These are phyloP conservation scores for Oscheius onirici DNA, from an alignment of 2,888 invertebrate genomes.

Conservation along the genomic window DNA sequence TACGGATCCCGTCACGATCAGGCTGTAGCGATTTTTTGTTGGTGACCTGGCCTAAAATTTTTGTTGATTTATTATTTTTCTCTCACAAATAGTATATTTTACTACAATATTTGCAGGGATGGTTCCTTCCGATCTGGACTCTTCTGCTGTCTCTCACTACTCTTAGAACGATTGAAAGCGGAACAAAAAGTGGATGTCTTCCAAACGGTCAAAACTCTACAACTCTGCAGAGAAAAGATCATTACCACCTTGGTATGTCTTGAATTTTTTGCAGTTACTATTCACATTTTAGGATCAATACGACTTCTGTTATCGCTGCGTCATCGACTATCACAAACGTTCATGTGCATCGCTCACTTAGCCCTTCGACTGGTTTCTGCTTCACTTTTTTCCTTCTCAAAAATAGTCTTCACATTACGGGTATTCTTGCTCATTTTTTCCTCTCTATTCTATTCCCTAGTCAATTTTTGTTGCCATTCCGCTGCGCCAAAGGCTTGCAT, in stretches of 20 bases:
- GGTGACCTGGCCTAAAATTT: too few relatives aligned
- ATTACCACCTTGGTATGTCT: conserved; percentile 48
- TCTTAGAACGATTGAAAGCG: conserved; percentile 68
- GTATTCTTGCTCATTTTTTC: neutral
- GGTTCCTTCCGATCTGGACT: conserved; percentile 66
- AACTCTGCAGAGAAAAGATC: conserved; percentile 33
- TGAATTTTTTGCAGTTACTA: too few relatives aligned
- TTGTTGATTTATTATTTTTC: neutral
- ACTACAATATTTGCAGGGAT: conserved; percentile 55
- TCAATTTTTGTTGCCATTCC: conserved; percentile 17
- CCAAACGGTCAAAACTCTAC: conserved; percentile 57
- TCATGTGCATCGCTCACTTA: neutral
- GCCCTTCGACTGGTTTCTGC: neutral
- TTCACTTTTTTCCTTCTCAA: neutral
- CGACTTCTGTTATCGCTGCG: conserved; percentile 73
- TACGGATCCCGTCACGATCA: neutral
- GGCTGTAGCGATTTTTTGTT: too few relatives aligned
- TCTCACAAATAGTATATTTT: neutral
- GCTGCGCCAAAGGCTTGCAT: neutral
- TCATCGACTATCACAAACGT: conserved; percentile 70
- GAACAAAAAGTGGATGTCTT: conserved; percentile 71
- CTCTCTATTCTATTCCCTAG: conserved; percentile 5
- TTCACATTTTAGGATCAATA: conserved; percentile 73
- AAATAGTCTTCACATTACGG: neutral
- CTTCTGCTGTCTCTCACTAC: conserved; percentile 63